Base-by-base conservation (phyloP, 2,113 vertebrate genomes). In the Jacana jacana region DNA sequence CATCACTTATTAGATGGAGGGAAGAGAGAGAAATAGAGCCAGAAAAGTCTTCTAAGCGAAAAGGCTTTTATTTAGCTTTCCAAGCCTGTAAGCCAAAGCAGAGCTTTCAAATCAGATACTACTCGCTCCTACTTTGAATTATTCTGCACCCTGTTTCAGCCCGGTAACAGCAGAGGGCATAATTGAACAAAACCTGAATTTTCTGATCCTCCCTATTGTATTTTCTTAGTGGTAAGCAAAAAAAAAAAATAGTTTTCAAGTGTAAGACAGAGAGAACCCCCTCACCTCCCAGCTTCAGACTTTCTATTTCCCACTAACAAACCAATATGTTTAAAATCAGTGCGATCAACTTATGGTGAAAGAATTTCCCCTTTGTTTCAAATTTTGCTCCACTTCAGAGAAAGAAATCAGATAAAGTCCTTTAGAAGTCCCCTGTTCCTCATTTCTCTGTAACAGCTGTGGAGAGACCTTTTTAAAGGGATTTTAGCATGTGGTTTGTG, bases 31-130 rank as follows among this genome's bases (percentile, higher is more conserved):
- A 23, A 75, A 85, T n/a, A 85, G 37, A 83, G 35, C 18, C 72
- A 91, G 64, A 31, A 77, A 86, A 48, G 63, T 81, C 77, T 76
- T 73, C 33, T 86, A 83, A 91, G 76, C 22, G 87, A 76, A 82
- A 71, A 39, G 27, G 31, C 18, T 48, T 78, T 91, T 97, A 95
- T 85, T 92, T 96, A 93, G 60, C 37, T 75, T 13, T 71, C 77
- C 68, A 58, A 86, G 48, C 33, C 57, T 83, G 35, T 48, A 58
- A 81, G 73, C 40, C 64, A 81, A 91, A 91, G 54, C 18, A 87
- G 30, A 91, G 55, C 39, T 70, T 86, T 70, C 64, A 89, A 61
- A 84, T 81, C 78, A 57, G 44, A 75, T 11, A 27, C 51, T 28
- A 4, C 49, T 30, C 48, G 48, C 35, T 87, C 27, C 57, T 81